Conservation (phyloP, 2,113 vertebrate genomes). For the Cyprinodon brontotheroides region DNA sequence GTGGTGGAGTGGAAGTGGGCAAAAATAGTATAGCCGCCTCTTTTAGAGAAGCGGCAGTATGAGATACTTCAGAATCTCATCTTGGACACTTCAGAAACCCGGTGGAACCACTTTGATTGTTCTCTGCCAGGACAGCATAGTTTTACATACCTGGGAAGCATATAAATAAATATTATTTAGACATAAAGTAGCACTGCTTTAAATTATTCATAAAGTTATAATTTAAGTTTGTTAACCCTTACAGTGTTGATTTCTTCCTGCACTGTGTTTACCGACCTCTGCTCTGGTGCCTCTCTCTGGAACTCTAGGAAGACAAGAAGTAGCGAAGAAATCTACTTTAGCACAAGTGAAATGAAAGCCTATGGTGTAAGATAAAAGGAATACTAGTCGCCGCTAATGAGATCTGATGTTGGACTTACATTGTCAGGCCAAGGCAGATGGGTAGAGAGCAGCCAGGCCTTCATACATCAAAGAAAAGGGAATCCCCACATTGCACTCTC, state of each 20-base stretch:
- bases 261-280: slow-evolving; percentile 26
- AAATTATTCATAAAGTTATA: slow-evolving; percentile 38
- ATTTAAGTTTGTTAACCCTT: slow-evolving; percentile 46
- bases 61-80: too few relatives aligned
- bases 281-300: slow-evolving; percentile 19
- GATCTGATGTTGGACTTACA: slow-evolving; percentile 61
- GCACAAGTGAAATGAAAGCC: slow-evolving; percentile 47
- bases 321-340: slow-evolving; percentile 63
- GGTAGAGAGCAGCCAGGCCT: slow-evolving; percentile 28
- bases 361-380: slow-evolving; percentile 70
- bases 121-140: too few relatives aligned
- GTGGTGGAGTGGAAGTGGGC: too few relatives aligned
- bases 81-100: too few relatives aligned
- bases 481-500: slow-evolving; percentile 28
- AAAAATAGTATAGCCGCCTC: too few relatives aligned
- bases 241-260: slow-evolving; percentile 45
- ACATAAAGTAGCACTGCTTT: neutral
- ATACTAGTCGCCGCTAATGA: slow-evolving; percentile 68
- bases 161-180: neutral
- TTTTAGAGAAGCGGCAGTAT: too few relatives aligned
- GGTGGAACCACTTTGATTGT: too few relatives aligned
- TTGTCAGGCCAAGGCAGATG: slow-evolving; percentile 48
- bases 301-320: slow-evolving; percentile 49
- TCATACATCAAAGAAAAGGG: slow-evolving; percentile 50
- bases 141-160: too few relatives aligned